These are phyloP conservation scores for Cryptoblepharus egeriae DNA, from an alignment of 2,797 vertebrate genomes.

Conservation along the genomic window DNA sequence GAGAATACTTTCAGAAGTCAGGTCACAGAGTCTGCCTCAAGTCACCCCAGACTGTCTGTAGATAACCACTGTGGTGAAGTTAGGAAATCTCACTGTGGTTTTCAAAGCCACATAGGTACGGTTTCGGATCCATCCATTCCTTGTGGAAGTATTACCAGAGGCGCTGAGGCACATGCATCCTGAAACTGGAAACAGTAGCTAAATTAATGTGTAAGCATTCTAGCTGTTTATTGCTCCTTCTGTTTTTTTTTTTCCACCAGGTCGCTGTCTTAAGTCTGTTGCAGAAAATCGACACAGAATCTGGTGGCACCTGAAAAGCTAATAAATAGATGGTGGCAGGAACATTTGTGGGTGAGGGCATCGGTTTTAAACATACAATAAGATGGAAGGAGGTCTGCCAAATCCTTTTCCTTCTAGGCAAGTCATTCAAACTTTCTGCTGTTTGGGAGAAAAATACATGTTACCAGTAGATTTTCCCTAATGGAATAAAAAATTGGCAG, in stretches of 20 bases:
- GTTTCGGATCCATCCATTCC: not conserved
- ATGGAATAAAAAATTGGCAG: not conserved
- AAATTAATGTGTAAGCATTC: too few species aligned
- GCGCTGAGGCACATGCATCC: not conserved
- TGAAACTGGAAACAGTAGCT: not conserved
- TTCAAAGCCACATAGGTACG: slow-evolving; percentile 7
- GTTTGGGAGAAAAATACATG: too few species aligned
- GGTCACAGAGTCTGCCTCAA: slow-evolving; percentile 18
- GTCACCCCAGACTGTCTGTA: slow-evolving; percentile 16
- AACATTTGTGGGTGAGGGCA: not conserved
- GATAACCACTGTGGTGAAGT: not conserved
- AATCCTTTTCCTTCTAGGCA: not conserved
- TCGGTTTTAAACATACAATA: not conserved
- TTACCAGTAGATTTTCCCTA: not conserved
- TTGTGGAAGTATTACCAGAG: not conserved
- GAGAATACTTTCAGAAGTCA: slow-evolving; percentile 24
- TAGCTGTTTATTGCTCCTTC: not conserved
- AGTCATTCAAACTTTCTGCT: not conserved
- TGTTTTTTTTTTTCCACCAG: not conserved
- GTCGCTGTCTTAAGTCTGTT: too few species aligned
- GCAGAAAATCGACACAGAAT: not conserved
- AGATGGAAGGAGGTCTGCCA: not conserved
- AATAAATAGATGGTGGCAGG: not conserved
- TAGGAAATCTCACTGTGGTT: slow-evolving; percentile 6
- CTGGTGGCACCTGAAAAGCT: not conserved